A percentile compares a stretch with the other conserved stretches of the same genome.
Conservation (phyloP, 2,797 vertebrate genomes). For the Pampus argenteus region DNA sequence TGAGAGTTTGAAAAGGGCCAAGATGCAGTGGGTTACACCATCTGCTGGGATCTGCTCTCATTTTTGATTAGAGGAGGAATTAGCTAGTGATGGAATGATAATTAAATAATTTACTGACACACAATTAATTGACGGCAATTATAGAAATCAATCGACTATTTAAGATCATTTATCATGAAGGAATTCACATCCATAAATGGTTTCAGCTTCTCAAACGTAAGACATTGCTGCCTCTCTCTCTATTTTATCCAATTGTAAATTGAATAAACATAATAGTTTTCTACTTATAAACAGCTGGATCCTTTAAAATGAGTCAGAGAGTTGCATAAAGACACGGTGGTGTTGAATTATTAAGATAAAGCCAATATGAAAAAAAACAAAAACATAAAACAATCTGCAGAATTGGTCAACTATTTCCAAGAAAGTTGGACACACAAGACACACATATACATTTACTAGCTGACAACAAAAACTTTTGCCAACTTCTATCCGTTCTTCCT, state of each 20-base stretch:
- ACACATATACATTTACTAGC: background rate
- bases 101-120: background rate
- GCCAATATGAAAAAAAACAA: too few species aligned
- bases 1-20: conserved; percentile 11
- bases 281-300: background rate
- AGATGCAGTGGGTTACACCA: background rate
- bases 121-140: background rate
- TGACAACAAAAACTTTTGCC: too few species aligned
- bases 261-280: background rate
- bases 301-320: conserved; percentile 10
- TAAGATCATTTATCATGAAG: background rate
- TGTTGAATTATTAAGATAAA: background rate
- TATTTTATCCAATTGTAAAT: background rate
- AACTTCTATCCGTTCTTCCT: too few species aligned
- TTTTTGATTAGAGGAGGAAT: background rate
- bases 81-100: background rate
- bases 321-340: conserved; percentile 2
- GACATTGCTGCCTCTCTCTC: background rate
- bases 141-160: background rate
- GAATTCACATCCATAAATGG: background rate
- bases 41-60: conserved; percentile 5
- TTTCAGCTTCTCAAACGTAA: background rate
- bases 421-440: background rate
- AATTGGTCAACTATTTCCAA: background rate
- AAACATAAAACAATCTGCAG: background rate